phyloP scores from a whole-genome alignment of 2,113 vertebrate genomes.

The Labeo rohita region DNA sequence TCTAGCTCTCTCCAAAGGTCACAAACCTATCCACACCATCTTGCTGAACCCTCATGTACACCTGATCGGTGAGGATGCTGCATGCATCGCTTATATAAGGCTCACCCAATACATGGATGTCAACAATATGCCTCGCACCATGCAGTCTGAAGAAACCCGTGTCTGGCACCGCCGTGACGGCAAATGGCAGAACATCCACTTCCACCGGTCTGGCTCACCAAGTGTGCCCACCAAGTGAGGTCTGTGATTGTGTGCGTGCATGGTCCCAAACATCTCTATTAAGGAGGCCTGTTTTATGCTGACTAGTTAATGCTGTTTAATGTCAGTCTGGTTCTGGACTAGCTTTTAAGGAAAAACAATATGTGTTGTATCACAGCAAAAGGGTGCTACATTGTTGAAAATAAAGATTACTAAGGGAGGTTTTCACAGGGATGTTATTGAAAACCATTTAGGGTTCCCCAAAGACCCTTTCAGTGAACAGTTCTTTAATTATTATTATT shows the following conservation, averaged over 20 bases:
- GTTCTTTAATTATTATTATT: no score
- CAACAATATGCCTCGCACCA: constrained; percentile 88
- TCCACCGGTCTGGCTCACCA: constrained; percentile 94
- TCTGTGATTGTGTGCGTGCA: not conserved
- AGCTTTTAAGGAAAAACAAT: no score
- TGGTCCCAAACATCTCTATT: not conserved
- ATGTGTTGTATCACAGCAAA: no score
- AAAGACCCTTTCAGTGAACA: no score
- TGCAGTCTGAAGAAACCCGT: constrained; percentile 95
- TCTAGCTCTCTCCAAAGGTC: constrained; percentile 88
- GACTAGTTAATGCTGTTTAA: no score
- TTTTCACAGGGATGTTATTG: not conserved
- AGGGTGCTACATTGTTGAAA: no score
- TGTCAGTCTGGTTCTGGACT: no score
- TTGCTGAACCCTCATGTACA: constrained; percentile 96
- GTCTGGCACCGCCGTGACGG: constrained; percentile 96
- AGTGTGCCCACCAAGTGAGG: constrained; percentile 91
- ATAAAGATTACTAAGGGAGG: not conserved
- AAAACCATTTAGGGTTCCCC: no score
- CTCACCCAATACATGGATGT: constrained; percentile 94
- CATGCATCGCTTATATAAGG: constrained; percentile 94
- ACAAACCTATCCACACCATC: constrained; percentile 93
- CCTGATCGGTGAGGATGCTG: constrained; percentile 93
- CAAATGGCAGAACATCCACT: constrained; percentile 98
- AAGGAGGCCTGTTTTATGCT: no score